phyloP scores from a whole-genome alignment of 2,888 invertebrate genomes.

The Pocota personata region DNA sequence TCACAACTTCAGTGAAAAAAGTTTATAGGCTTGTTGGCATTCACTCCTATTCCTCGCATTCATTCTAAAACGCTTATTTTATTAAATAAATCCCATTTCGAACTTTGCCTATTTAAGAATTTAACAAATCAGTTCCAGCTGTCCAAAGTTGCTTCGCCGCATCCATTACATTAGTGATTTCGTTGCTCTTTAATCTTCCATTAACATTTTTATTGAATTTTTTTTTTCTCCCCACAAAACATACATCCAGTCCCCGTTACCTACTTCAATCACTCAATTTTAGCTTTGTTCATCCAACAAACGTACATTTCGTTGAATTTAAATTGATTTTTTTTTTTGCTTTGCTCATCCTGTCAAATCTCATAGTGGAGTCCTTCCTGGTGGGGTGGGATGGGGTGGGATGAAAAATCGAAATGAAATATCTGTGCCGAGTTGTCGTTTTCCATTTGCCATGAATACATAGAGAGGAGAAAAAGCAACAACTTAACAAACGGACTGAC shows the following conservation, averaged over 20 bases:
- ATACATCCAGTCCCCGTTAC: background rate
- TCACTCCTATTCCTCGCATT: too few species aligned
- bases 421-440: background rate
- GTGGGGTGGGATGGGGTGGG: too few species aligned
- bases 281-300: slow-evolving; percentile 38
- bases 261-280: slow-evolving; percentile 36
- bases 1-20: too few species aligned
- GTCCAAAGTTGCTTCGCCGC: background rate
- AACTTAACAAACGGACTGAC: slow-evolving; percentile 17
- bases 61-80: too few species aligned
- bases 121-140: slow-evolving; percentile 17
- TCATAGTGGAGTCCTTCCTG: background rate
- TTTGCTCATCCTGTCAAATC: background rate
- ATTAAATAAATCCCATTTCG: background rate
- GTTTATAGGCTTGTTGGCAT: too few species aligned
- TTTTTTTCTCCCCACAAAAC: background rate
- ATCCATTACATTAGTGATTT: slow-evolving; percentile 20
- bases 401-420: background rate
- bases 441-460: background rate
- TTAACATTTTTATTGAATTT: slow-evolving; percentile 39
- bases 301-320: slow-evolving; percentile 27
- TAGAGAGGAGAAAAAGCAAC: slow-evolving; percentile 20
- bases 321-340: slow-evolving; percentile 12
- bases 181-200: slow-evolving; percentile 20
- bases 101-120: background rate